Conservation (phyloP, 2,797 vertebrate genomes). For the Coendou prehensilis region DNA sequence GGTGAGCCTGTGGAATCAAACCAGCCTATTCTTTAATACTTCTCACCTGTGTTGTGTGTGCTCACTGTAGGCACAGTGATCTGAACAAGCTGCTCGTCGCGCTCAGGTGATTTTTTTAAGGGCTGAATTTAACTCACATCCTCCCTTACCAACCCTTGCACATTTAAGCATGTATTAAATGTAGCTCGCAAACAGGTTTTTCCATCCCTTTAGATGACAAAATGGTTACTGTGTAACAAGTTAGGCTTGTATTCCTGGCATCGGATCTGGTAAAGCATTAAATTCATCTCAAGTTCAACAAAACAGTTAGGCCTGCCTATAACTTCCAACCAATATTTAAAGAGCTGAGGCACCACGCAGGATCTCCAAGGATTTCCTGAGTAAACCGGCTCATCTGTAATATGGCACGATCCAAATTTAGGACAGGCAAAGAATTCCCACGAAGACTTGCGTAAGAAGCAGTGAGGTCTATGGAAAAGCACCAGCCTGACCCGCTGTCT, state of each 20-base stretch:
- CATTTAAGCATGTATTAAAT: slow-evolving; percentile 14
- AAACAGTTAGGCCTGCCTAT: background rate
- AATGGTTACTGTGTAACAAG: slow-evolving; percentile 5
- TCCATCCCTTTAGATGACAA: slow-evolving; percentile 24
- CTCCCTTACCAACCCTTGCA: slow-evolving; percentile 27
- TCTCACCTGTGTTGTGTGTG: background rate
- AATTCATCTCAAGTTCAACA: slow-evolving; percentile 38
- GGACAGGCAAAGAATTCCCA: slow-evolving; percentile 1
- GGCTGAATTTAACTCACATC: background rate
- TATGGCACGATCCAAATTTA: slow-evolving; percentile 3
- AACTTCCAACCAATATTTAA: slow-evolving; percentile 29
- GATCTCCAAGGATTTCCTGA: slow-evolving; percentile 23
- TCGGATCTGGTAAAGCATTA: slow-evolving; percentile 7
- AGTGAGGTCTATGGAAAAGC: background rate
- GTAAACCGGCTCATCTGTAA: background rate
- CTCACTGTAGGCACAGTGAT: background rate
- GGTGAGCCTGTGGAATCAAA: background rate
- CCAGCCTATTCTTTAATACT: background rate
- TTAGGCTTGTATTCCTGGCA: slow-evolving; percentile 8
- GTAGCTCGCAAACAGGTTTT: slow-evolving; percentile 56
- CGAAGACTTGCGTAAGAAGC: background rate
- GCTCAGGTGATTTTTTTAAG: slow-evolving; percentile 25
- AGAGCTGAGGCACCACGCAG: background rate
- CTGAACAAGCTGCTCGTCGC: background rate
- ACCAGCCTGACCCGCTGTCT: background rate